phyloP scores from a whole-genome alignment of 2,113 vertebrate genomes.

The Etheostoma cragini region DNA sequence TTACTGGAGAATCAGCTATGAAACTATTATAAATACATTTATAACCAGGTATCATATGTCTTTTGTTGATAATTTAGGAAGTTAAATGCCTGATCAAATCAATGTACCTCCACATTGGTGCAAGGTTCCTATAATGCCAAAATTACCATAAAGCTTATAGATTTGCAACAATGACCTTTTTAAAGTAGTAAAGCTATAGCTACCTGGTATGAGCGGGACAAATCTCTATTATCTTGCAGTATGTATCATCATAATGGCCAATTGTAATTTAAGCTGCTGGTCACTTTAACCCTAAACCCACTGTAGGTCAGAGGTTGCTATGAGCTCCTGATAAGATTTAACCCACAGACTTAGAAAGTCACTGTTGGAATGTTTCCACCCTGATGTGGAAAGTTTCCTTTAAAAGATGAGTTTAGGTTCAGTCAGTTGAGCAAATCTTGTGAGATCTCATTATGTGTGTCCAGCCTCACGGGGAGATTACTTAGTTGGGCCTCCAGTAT shows the following conservation, averaged over 20 bases:
- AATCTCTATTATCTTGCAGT: not conserved
- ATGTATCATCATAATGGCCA: not conserved
- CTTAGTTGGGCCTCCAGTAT: constrained; percentile 1
- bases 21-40: not conserved
- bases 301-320: constrained; percentile 7
- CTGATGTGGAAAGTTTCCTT: constrained; percentile 47
- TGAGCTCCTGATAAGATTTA: constrained; percentile 6
- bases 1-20: not conserved
- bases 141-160: not conserved
- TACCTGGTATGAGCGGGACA: not conserved
- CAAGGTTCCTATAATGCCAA: not conserved
- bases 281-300: not conserved
- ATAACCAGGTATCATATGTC: not conserved
- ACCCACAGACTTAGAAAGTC: constrained; percentile 3
- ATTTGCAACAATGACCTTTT: not conserved
- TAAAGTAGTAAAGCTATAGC: not conserved
- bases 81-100: not conserved
- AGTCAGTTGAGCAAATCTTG: constrained; percentile 37
- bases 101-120: not conserved
- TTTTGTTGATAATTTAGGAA: not conserved
- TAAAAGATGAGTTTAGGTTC: constrained; percentile 24
- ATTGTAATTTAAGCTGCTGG: constrained; percentile 16
- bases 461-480: constrained; percentile 35
- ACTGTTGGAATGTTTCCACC: constrained; percentile 28
- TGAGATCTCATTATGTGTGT: constrained; percentile 33